Conservation (phyloP, 2,888 invertebrate genomes). For the Tetragonisca angustula region DNA sequence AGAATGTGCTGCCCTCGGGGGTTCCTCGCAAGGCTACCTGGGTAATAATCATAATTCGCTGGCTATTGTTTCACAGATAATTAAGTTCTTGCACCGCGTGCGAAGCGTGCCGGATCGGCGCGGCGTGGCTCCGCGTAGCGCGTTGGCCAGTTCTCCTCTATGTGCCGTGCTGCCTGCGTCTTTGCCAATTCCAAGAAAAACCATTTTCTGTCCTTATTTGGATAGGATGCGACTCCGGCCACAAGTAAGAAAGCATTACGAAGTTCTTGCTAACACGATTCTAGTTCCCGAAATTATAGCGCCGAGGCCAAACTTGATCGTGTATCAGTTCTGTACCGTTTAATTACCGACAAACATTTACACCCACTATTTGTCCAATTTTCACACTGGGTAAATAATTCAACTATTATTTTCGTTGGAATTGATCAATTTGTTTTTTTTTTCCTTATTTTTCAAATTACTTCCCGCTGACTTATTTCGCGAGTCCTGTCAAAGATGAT, state of each 20-base stretch:
- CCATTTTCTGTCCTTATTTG: conserved; percentile 74
- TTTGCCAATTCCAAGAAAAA: conserved; percentile 77
- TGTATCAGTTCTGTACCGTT: conserved; percentile 19
- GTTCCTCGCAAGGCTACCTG: conserved; percentile 66
- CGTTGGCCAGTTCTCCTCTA: conserved; percentile 58
- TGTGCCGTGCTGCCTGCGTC: conserved; percentile 63
- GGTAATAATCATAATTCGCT: conserved; percentile 80
- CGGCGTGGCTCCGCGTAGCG: neutral
- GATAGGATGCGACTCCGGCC: conserved; percentile 61
- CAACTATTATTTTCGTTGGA: neutral
- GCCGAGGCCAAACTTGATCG: conserved; percentile 46
- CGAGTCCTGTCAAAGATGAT: neutral
- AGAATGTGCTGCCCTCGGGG: conserved; percentile 53
- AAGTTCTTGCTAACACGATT: conserved; percentile 63
- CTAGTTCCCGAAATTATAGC: conserved; percentile 54
- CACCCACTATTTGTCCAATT: neutral
- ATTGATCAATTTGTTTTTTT: no score
- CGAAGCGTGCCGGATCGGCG: conserved; percentile 57
- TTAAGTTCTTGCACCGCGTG: conserved; percentile 78
- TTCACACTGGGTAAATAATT: neutral
- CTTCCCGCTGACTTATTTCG: neutral
- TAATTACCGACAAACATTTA: neutral
- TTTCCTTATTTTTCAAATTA: neutral
- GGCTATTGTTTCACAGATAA: conserved; percentile 80
- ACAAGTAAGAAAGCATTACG: conserved; percentile 66